These are phyloP conservation scores for Troides oblongomaculatus DNA, from an alignment of 2,888 invertebrate genomes.

Conservation along the genomic window DNA sequence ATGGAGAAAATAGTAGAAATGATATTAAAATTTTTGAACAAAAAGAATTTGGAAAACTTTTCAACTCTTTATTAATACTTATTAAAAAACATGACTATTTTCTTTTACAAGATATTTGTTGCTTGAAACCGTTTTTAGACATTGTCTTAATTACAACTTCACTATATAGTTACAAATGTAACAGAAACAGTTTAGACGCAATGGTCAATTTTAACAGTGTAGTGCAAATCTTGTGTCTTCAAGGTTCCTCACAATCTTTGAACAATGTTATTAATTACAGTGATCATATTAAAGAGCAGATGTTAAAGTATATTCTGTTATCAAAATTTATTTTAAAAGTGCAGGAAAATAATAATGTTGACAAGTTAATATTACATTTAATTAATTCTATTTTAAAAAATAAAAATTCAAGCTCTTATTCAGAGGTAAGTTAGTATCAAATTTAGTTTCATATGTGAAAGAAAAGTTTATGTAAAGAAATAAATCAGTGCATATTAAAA, in stretches of 20 bases:
- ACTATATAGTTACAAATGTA: conserved; percentile 32
- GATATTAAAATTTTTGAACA: conserved; percentile 36
- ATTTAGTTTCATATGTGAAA: not conserved
- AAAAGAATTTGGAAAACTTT: conserved; percentile 38
- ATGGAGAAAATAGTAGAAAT: conserved; percentile 9
- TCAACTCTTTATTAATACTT: conserved; percentile 46
- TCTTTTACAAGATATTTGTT: conserved; percentile 41
- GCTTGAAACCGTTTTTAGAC: conserved; percentile 44
- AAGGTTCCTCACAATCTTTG: conserved; percentile 43
- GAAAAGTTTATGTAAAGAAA: not conserved
- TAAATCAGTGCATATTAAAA: not conserved
- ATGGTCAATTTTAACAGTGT: conserved; percentile 38
- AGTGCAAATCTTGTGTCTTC: conserved; percentile 52
- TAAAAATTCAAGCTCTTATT: conserved; percentile 41
- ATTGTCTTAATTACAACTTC: conserved; percentile 46
- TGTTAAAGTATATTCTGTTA: conserved; percentile 53
- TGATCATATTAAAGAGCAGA: conserved; percentile 42
- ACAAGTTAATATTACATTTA: conserved; percentile 42
- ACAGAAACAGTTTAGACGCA: not conserved
- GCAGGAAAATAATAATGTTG: conserved; percentile 48
- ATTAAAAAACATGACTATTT: conserved; percentile 44
- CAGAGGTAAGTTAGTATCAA: conserved; percentile 39
- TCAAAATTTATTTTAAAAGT: conserved; percentile 44
- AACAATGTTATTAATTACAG: conserved; percentile 41
- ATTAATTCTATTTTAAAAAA: conserved; percentile 44